Base-by-base conservation (phyloP, 1,140 invertebrate species). In the Drosophila rufa region DNA sequence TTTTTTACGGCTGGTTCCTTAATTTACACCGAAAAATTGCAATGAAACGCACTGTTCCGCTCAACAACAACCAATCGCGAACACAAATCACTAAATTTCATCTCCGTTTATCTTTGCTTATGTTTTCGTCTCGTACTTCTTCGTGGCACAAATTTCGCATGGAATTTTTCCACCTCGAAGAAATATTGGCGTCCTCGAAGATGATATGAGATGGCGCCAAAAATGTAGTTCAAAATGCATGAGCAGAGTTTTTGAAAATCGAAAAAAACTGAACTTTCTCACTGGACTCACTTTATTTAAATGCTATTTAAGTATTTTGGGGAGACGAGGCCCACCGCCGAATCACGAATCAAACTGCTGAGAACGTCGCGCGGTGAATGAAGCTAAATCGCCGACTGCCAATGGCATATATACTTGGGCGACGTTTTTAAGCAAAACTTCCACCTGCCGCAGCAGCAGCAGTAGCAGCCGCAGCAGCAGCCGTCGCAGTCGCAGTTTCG, bases 311-410 rank as follows among this genome's bases (percentile, higher is more conserved):
- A 19, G 40, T 40, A 4, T 40, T 46, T 43, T 59, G 19, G 40
- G n/a, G 1, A 56, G 36, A 38, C 33, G 14, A 36, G n/a, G 46
- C 61, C 60, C 65, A 27, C 36, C 55, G 40, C 42, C 45, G 45
- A 48, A 45, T 25, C 60, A 17, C 55, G 50, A 55, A 53, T 66
- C 47, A 55, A 77, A 74, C 55, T 62, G 65, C 80, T 84, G 85
- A 89, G 85, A 90, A 90, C 79, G 82, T 70, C 86, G 85, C 86
- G 81, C 65, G 79, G 68, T 79, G 86, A 90, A 90, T 90, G 86
- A 85, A 90, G 79, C 85, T 79, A 79, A 90, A 85, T 74, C 82
- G 75, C 67, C 70, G 65, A 74, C 82, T 75, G 81, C 75, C 85
- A 82, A 85, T 90, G 79, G 85, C 82, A 85, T 90, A 90, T 90